A percentile compares a stretch with the other conserved stretches of the same genome.
Evolutionary conservation across 1,140 invertebrate genomes (phyloP).

Genomic region (Mycetomoellerius zeteki): DNA sequence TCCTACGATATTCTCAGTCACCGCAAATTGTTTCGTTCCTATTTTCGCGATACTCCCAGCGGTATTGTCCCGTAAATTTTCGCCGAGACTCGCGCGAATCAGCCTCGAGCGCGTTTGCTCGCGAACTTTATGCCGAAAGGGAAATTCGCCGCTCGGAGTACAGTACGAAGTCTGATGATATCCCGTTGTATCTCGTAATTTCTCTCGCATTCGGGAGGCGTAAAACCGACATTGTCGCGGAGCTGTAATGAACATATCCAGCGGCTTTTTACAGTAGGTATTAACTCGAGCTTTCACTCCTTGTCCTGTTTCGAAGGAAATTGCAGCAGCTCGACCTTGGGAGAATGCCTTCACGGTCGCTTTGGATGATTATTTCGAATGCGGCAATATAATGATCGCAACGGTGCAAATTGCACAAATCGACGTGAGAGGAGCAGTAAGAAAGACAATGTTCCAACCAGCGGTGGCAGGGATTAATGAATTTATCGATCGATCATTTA

Average conservation of each 20-base stretch:
- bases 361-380: slow-evolving; percentile 64
- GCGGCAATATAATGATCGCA: slow-evolving; percentile 62
- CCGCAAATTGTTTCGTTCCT: slow-evolving; percentile 34
- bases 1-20: slow-evolving; percentile 21
- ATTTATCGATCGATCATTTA: slow-evolving; percentile 74
- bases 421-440: slow-evolving; percentile 58
- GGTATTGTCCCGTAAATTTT: slow-evolving; percentile 44
- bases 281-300: slow-evolving; percentile 59
- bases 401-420: slow-evolving; percentile 53
- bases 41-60: slow-evolving; percentile 41
- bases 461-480: slow-evolving; percentile 67
- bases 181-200: neutral
- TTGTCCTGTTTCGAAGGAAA: neutral
- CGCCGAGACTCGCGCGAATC: neutral
- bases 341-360: neutral
- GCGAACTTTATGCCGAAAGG: slow-evolving; percentile 31
- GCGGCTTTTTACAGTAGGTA: slow-evolving; percentile 51
- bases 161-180: neutral
- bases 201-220: neutral
- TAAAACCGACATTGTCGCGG: slow-evolving; percentile 24
- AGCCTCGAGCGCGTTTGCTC: neutral
- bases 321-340: neutral
- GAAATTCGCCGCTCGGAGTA: slow-evolving; percentile 7
- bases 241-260: slow-evolving; percentile 40
- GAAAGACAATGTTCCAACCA: slow-evolving; percentile 29